Evolutionary conservation across 2,797 vertebrate genomes (phyloP), one percentile per base, ranked within the genome.

Genomic region (Hybognathus amarus): DNA sequence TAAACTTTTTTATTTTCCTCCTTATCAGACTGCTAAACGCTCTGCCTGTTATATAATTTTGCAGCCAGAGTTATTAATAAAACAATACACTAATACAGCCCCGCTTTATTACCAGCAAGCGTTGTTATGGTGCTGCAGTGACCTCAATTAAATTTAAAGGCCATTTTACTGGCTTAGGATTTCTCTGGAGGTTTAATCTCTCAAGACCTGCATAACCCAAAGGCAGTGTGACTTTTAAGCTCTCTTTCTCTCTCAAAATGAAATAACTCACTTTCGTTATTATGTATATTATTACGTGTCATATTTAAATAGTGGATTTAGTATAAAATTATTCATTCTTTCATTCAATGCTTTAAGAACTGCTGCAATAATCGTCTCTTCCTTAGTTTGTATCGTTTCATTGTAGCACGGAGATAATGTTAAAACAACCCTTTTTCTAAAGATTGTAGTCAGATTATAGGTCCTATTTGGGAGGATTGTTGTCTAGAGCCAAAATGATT

Each of bases 71-170:
- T 80, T 74, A 88, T 84, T 86, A 78, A 85, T 85, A 82, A 85
- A 68, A 82, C 83, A 85, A 73, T 68, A 77, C 59, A 82, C 71
- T 77, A 80, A 45, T 68, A 77, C 50, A 73, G 73, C 82, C 75
- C 30, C 6, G 64, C 80, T 79, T 84, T 80, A 87, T 73, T 85
- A 79, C 47, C 75, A 68, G 79, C 83, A 85, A 91, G 91, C 91
- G 90, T 92, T 93, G 92, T 92, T 93, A 93, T 91, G 93, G 91
- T 79, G 73, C 88, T 89, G 85, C 87, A 88, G 89, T 89, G 91
- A 92, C 92, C 92, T 93, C 92, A 93, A 92, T 94, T 94, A 92
- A 93, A 93, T 92, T 92, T 93, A 93, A 92, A 93, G 90, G 90
- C 91, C 85, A 84, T 92, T 94, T 92, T 92, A 89, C 88, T 85